These are phyloP conservation scores for Gopherus flavomarginatus DNA, from an alignment of 2,113 vertebrate genomes.

Conservation along the genomic window DNA sequence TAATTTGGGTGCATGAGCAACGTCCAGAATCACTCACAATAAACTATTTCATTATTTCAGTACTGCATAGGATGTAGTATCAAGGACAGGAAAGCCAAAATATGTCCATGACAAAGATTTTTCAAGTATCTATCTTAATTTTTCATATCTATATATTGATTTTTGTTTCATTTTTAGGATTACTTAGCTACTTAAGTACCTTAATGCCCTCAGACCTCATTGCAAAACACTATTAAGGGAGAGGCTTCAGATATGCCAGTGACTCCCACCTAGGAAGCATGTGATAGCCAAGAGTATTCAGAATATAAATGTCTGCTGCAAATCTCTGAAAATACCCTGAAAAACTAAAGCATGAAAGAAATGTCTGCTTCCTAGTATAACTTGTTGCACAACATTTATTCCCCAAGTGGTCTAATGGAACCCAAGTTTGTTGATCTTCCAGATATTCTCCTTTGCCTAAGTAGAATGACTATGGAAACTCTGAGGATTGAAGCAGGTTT, in stretches of 20 bases:
- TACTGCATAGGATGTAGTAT: conserved; percentile 1
- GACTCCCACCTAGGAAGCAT: background rate
- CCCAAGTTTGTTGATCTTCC: conserved; percentile 38
- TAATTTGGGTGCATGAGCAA: background rate
- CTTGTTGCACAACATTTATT: conserved; percentile 64
- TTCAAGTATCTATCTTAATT: background rate
- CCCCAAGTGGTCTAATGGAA: conserved; percentile 40
- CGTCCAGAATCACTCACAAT: background rate
- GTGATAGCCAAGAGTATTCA: conserved; percentile 24
- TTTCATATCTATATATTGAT: background rate
- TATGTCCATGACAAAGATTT: background rate
- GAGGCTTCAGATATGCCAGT: background rate
- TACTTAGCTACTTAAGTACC: background rate
- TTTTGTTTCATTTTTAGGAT: conserved; percentile 22
- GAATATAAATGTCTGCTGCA: conserved; percentile 30
- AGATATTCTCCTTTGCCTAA: conserved; percentile 16
- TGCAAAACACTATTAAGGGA: background rate
- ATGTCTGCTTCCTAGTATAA: conserved; percentile 64
- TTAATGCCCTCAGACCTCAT: fast-evolving
- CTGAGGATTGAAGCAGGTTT: background rate
- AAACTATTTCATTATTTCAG: conserved; percentile 13
- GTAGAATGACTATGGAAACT: background rate
- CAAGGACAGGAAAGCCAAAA: background rate
- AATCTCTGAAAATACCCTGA: conserved; percentile 61
- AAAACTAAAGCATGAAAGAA: conserved; percentile 48